Conservation (phyloP, 2,113 vertebrate genomes). For the Trachemys scripta region DNA sequence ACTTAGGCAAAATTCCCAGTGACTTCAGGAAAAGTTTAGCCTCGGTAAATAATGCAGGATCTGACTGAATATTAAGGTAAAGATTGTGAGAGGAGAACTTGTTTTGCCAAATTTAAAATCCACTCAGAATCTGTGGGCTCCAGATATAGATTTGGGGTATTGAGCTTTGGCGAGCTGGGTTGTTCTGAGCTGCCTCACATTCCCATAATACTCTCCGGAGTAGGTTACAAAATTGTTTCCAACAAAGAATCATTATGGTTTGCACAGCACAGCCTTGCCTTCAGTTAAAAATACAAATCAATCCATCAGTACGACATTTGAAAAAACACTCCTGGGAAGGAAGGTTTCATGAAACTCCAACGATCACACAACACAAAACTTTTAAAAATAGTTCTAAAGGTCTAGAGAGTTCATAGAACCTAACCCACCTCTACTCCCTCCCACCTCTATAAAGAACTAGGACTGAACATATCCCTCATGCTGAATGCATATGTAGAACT, state of each 20-base stretch:
- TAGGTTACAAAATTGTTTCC: conserved; percentile 67
- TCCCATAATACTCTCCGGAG: conserved; percentile 45
- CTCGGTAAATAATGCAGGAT: neutral
- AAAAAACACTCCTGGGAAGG: conserved; percentile 39
- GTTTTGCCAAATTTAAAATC: neutral
- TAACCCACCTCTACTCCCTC: neutral
- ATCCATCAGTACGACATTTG: conserved; percentile 17
- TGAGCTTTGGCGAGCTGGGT: conserved; percentile 17
- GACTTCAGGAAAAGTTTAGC: neutral
- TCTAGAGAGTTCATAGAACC: conserved; percentile 11
- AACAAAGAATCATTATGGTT: conserved; percentile 63
- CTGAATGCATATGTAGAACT: neutral
- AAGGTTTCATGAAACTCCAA: neutral
- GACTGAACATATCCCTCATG: neutral
- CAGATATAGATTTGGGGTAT: conserved; percentile 12
- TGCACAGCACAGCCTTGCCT: conserved; percentile 55
- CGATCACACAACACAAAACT: neutral
- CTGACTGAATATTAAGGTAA: neutral
- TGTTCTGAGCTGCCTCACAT: conserved; percentile 53
- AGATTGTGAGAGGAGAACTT: neutral
- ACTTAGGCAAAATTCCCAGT: neutral
- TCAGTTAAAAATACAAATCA: conserved; percentile 56
- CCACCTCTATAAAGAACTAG: neutral
- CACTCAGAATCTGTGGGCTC: neutral
- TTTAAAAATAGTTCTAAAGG: neutral